Evolutionary conservation across 1,140 invertebrate species (phyloP).

Genomic region (Lerema accius): DNA sequence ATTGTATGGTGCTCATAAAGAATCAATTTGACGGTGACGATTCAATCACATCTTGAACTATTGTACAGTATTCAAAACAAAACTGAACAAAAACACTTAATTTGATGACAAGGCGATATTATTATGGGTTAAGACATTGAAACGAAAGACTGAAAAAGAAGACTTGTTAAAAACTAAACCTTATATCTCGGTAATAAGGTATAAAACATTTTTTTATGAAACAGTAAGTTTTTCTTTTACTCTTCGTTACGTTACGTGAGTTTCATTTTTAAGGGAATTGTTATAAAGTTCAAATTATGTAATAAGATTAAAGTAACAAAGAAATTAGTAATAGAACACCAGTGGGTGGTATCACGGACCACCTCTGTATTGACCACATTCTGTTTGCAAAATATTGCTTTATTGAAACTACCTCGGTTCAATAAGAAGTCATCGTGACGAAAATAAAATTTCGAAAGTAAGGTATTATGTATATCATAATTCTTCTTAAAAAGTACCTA

Average conservation of each 20-base stretch:
- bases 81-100: conserved; percentile 17
- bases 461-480: too few species aligned
- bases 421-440: too few species aligned
- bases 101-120: conserved; percentile 20
- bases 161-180: neutral
- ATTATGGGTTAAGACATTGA: neutral
- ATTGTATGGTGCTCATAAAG: conserved; percentile 3
- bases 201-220: too few species aligned
- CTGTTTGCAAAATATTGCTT: too few species aligned
- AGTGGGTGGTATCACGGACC: conserved; percentile 8
- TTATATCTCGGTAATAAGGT: neutral
- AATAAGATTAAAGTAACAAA: too few species aligned
- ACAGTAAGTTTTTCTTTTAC: too few species aligned
- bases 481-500: too few species aligned
- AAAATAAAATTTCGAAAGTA: too few species aligned
- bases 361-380: too few species aligned
- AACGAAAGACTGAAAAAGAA: neutral
- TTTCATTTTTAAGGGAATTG: neutral
- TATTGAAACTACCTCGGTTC: too few species aligned
- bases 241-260: neutral
- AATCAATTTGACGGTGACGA: conserved; percentile 19
- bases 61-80: conserved; percentile 13
- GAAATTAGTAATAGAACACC: conserved; percentile 6
- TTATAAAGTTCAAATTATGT: conserved; percentile 8
- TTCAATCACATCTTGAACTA: conserved; percentile 4